A percentile compares a stretch with the other conserved stretches of the same genome.
Conservation (phyloP, 2,113 vertebrate species). For the Galeopterus variegatus region DNA sequence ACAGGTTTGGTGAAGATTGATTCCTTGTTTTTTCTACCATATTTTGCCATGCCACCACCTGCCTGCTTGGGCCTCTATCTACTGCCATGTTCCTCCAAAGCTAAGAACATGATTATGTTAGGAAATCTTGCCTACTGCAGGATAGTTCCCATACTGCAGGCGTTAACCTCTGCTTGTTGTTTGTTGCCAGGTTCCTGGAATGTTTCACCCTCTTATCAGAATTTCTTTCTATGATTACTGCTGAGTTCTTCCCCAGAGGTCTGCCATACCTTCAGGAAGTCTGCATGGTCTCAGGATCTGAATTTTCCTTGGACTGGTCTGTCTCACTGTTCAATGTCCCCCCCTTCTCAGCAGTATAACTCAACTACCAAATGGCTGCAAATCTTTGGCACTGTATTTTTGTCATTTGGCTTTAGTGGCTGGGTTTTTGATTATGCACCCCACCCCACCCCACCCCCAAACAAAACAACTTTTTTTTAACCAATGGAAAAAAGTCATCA, state of each 20-base stretch:
- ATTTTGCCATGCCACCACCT: neutral
- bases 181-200: neutral
- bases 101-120: neutral
- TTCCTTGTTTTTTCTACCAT: neutral
- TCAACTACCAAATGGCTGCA: neutral
- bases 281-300: neutral
- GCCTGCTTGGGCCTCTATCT: neutral
- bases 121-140: neutral
- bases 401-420: neutral
- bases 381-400: conserved; percentile 32
- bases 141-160: neutral
- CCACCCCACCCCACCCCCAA: neutral
- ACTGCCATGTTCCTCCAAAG: neutral
- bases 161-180: neutral
- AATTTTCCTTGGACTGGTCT: neutral
- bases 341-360: neutral
- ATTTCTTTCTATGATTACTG: neutral
- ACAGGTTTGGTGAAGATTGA: neutral
- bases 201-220: neutral
- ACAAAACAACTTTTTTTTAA: neutral
- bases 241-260: neutral
- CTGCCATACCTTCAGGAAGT: neutral
- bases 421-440: neutral
- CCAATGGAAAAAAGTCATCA: neutral
- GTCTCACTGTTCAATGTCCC: neutral